Evolutionary conservation across 2,113 vertebrate genomes (phyloP).

Genomic region (Cyanistes caeruleus): DNA sequence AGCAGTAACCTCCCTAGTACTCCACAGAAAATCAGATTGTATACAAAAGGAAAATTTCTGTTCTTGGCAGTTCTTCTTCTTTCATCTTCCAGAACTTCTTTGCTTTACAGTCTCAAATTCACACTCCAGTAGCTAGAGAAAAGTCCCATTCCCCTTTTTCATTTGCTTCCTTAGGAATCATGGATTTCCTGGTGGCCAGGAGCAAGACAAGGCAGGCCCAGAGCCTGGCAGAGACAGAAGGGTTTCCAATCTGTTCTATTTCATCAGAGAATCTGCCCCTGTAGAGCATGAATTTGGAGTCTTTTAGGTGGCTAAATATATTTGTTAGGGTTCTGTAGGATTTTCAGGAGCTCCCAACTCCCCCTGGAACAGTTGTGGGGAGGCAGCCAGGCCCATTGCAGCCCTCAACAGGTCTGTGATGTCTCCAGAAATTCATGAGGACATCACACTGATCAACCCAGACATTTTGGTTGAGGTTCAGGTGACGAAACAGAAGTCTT

Average conservation of each 20-base stretch:
- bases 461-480: not conserved
- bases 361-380: not conserved
- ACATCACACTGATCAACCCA: not conserved
- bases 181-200: not conserved
- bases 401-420: not conserved
- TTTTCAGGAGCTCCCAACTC: not conserved
- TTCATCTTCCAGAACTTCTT: not conserved
- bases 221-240: not conserved
- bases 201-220: not conserved
- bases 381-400: not conserved
- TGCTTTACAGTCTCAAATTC: not conserved
- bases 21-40: conserved; percentile 4
- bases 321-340: not conserved
- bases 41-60: not conserved
- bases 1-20: not conserved
- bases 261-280: not conserved
- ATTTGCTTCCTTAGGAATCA: not conserved
- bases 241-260: not conserved
- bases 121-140: not conserved
- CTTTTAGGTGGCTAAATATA: not conserved
- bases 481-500: not conserved
- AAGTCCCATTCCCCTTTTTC: not conserved
- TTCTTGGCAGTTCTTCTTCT: not conserved
- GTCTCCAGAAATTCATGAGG: not conserved
- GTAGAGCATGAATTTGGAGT: not conserved